phyloP scores from a whole-genome alignment of 2,113 vertebrate genomes.

The Nothobranchius furzeri region DNA sequence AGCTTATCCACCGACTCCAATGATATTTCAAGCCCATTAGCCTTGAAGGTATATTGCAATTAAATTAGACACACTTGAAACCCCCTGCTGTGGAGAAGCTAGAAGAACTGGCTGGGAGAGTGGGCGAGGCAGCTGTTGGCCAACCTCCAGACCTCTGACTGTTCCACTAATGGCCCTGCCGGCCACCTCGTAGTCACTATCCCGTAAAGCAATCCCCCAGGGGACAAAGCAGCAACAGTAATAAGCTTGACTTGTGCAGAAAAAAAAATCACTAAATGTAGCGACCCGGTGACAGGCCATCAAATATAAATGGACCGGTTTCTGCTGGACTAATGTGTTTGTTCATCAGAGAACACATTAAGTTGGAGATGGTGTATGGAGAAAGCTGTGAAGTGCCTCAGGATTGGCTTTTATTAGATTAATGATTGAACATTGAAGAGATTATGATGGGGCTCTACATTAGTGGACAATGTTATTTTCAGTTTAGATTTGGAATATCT shows the following conservation, averaged over 20 bases:
- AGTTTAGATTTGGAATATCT: slow-evolving; percentile 28
- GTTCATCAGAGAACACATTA: slow-evolving; percentile 76
- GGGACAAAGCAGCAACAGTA: slow-evolving; percentile 40
- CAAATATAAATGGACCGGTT: slow-evolving; percentile 71
- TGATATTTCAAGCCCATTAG: slow-evolving; percentile 70
- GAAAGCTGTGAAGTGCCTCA: slow-evolving; percentile 52
- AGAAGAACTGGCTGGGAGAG: slow-evolving; percentile 49
- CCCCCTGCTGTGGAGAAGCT: slow-evolving; percentile 60
- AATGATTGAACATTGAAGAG: slow-evolving; percentile 39
- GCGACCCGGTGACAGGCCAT: slow-evolving; percentile 55
- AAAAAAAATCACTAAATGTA: slow-evolving; percentile 58
- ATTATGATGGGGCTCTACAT: slow-evolving; percentile 25
- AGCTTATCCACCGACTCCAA: slow-evolving; percentile 25
- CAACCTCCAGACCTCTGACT: slow-evolving; percentile 65
- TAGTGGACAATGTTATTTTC: slow-evolving; percentile 11
- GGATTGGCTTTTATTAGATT: slow-evolving; percentile 55
- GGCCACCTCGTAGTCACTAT: slow-evolving; percentile 50
- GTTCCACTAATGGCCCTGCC: slow-evolving; percentile 66
- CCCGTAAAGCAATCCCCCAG: slow-evolving; percentile 43
- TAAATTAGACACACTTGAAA: slow-evolving; percentile 49
- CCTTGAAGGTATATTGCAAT: slow-evolving; percentile 56
- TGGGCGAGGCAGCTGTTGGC: slow-evolving; percentile 64
- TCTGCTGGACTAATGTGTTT: slow-evolving; percentile 74
- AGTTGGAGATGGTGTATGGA: slow-evolving; percentile 20
- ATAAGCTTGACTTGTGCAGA: slow-evolving; percentile 54